A percentile compares a stretch with the other conserved stretches of the same genome.
Conservation (phyloP, 2,113 vertebrate genomes). For the Corythoichthys intestinalis region DNA sequence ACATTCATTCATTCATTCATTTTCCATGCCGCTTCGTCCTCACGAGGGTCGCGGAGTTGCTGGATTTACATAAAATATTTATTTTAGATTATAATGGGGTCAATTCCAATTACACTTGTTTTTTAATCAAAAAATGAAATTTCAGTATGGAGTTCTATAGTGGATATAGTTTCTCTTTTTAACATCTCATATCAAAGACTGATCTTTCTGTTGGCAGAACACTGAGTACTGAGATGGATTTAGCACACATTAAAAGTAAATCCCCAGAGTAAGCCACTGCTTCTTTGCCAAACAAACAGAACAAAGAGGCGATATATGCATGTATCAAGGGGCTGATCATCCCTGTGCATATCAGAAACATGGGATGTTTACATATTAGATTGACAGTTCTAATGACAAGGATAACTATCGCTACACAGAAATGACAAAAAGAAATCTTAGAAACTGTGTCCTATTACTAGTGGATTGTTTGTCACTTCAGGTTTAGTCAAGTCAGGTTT, state of each 20-base stretch:
- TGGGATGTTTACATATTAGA: constrained; percentile 57
- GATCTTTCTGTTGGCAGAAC: constrained; percentile 72
- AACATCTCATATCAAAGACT: constrained; percentile 73
- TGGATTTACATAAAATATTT: neutral
- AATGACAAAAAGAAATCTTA: constrained; percentile 23
- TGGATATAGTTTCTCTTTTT: constrained; percentile 69
- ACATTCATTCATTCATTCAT: neutral
- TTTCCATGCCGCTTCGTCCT: too few relatives aligned
- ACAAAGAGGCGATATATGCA: constrained; percentile 50
- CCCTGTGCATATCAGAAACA: constrained; percentile 37
- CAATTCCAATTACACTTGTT: neutral
- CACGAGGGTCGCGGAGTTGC: too few relatives aligned
- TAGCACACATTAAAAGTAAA: constrained; percentile 72
- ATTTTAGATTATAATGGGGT: neutral
- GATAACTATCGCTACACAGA: constrained; percentile 55
- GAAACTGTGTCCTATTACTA: constrained; percentile 30
- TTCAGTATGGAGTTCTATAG: constrained; percentile 65
- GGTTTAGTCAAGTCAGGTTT: constrained; percentile 4
- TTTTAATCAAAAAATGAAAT: constrained; percentile 46
- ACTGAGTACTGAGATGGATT: constrained; percentile 66
- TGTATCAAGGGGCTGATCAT: constrained; percentile 38
- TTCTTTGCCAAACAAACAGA: constrained; percentile 45
- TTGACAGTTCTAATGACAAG: constrained; percentile 49
- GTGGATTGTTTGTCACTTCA: constrained; percentile 20
- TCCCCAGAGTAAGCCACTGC: constrained; percentile 64